Evolutionary conservation across 2,113 vertebrate genomes (phyloP).

Genomic region (Candoia aspera): DNA sequence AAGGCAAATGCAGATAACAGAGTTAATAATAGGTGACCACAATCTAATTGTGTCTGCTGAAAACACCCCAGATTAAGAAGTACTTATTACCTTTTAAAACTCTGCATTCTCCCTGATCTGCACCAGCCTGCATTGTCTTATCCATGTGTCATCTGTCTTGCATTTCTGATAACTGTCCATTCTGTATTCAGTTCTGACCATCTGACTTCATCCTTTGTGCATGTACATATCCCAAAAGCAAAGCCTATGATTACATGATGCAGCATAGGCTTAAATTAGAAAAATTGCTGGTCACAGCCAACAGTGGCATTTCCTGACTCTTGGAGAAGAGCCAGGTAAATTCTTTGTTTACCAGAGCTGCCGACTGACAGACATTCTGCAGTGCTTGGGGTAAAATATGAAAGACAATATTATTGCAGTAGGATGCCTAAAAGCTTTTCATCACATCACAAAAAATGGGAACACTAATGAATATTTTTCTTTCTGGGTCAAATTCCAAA

Average conservation of each 20-base stretch:
- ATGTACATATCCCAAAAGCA: not conserved
- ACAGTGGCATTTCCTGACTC: not conserved
- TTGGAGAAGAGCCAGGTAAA: not conserved
- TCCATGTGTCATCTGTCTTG: not conserved
- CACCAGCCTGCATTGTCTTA: not conserved
- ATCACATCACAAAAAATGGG: conserved; percentile 69
- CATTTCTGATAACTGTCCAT: not conserved
- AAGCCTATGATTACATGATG: not conserved
- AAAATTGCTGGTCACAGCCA: not conserved
- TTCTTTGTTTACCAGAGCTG: not conserved
- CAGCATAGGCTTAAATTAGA: not conserved
- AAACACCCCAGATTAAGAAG: not conserved
- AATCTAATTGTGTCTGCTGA: not conserved
- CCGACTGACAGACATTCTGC: not conserved
- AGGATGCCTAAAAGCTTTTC: conserved; percentile 72
- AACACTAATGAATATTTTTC: conserved; percentile 78
- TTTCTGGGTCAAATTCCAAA: conserved; percentile 75
- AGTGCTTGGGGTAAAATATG: conserved; percentile 22
- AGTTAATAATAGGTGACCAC: not conserved
- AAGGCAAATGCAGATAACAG: not conserved
- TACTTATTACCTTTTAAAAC: not conserved
- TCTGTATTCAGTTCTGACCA: not conserved
- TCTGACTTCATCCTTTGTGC: not conserved
- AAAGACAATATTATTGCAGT: conserved; percentile 54
- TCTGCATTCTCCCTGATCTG: not conserved